phyloP scores from a whole-genome alignment of 2,797 vertebrate genomes.

The Scarus forsteni region DNA sequence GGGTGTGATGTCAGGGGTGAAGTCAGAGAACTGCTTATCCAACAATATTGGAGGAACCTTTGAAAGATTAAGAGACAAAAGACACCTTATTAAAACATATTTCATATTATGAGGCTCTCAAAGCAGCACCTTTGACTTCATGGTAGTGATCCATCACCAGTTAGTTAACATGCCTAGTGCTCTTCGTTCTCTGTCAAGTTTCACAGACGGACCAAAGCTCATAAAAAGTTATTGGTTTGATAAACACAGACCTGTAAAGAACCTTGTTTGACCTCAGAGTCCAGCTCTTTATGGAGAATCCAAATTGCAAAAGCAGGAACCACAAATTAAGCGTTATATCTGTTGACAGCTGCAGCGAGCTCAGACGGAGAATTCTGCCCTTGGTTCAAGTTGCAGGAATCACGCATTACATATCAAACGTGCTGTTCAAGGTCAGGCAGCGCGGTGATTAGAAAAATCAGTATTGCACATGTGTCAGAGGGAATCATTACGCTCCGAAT shows the following conservation, averaged over 20 bases:
- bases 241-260: conserved; percentile 8
- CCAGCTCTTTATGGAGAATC: background rate
- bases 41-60: conserved; percentile 97
- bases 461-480: conserved; percentile 47
- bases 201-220: conserved; percentile 9
- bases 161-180: conserved; percentile 2
- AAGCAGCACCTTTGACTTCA: conserved; percentile 11
- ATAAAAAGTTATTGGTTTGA: conserved; percentile 29
- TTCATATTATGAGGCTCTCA: conserved; percentile 1
- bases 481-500: conserved; percentile 48
- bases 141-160: background rate
- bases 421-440: background rate
- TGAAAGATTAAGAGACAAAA: conserved; percentile 13
- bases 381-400: conserved; percentile 6
- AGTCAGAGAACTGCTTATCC: conserved; percentile 98
- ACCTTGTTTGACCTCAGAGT: background rate
- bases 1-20: conserved; percentile 97
- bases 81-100: conserved; percentile 15
- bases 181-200: conserved; percentile 6
- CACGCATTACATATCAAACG: conserved; percentile 11
- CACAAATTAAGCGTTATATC: background rate
- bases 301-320: background rate
- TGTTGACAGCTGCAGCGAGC: conserved; percentile 9
- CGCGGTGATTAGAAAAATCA: conserved; percentile 1
- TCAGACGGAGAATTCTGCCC: conserved; percentile 9